Conservation (phyloP, 2,888 invertebrate genomes). For the Trissoscelio sp. region DNA sequence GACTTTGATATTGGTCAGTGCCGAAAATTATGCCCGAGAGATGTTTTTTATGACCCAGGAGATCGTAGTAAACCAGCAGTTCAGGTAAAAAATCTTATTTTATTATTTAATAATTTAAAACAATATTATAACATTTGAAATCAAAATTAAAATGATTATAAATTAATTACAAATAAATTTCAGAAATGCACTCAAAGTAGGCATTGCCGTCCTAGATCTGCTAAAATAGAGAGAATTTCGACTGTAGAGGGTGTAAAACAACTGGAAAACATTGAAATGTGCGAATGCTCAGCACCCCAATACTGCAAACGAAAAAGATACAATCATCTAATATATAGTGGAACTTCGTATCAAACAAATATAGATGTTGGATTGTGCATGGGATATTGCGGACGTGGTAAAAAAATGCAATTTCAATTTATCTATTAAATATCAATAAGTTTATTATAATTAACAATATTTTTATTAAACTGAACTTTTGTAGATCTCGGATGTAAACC, state of each 20-base stretch:
- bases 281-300: constrained; percentile 79
- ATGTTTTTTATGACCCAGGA: constrained; percentile 80
- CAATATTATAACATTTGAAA: neutral
- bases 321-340: constrained; percentile 79
- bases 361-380: constrained; percentile 82
- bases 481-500: constrained; percentile 80
- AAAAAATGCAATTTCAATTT: too few species aligned
- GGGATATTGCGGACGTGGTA: constrained; percentile 81
- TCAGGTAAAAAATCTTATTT: constrained; percentile 74
- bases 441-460: too few species aligned
- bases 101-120: neutral
- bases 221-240: constrained; percentile 80
- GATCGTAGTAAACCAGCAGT: constrained; percentile 80
- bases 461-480: constrained; percentile 13
- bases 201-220: constrained; percentile 79
- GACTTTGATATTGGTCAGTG: constrained; percentile 82
- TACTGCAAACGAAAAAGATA: constrained; percentile 80
- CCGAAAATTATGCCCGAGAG: constrained; percentile 79
- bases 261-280: constrained; percentile 80
- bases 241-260: constrained; percentile 81
- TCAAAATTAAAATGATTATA: neutral
- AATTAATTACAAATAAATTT: constrained; percentile 4
- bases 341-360: constrained; percentile 82
- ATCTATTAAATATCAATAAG: too few species aligned
- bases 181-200: constrained; percentile 79